Evolutionary conservation across 35 echinoderm and acorn worm species (phyloP), one percentile per base, ranked within the genome.

Genomic region (Lytechinus variegatus): DNA sequence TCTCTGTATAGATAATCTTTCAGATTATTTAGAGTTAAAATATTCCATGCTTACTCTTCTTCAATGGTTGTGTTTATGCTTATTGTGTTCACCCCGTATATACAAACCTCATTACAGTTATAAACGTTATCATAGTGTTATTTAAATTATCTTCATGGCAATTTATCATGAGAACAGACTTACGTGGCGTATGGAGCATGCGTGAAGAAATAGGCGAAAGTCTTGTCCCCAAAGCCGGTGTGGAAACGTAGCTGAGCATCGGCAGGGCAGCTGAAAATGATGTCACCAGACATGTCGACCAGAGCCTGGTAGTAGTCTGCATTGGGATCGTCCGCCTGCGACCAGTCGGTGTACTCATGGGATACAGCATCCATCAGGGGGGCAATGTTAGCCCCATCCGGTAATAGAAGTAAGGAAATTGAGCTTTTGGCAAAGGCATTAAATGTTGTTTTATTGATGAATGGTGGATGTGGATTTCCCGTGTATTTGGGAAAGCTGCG

Each of bases 341-440:
- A 92, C 96, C 96, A 96, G 28, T 96, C 96, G 19, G 96, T 93
- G 96, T 99, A 99, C 13, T 96, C 54, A 16, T 95, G 89, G 91
- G 96, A 95, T 7, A 97, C 95, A 4, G 97, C 97, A n/a, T 96
- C 88, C 28, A 56, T 27, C 53, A 97, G 33, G 10, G 57, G 21
- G 66, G 55, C 57, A 92, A 61, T 95, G 33, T 91, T n/a, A 24
- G 79, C 86, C n/a, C 88, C 89, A 55, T 52, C 58, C 14, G 52
- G 9, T 52, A 19, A 52, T 54, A 8, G 55, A 95, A 8, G n/a
- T 95, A 16, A 54, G 57, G 72, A 61, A 95, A 95, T 44, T 44
- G 33, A 44, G 33, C 52, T 51, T 27, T 11, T 55, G 28, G 27
- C 55, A 56, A 52, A 56, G 16, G n/a, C 28, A 4, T 94, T 28